Conservation (phyloP, 1,140 invertebrate genomes). For the Latrodectus geometricus region DNA sequence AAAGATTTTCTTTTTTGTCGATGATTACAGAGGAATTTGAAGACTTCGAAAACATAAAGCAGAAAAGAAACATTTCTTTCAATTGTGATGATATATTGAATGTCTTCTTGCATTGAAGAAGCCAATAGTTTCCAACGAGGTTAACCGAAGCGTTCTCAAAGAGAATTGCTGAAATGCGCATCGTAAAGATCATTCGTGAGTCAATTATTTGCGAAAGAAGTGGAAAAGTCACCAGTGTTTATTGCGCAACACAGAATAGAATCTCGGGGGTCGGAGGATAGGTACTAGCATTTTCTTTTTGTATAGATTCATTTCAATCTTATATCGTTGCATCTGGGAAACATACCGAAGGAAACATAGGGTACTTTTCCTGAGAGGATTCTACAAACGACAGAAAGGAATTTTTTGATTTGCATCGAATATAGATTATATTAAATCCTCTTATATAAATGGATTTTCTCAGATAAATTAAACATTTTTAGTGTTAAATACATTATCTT, state of each 20-base stretch:
- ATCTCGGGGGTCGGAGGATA: neutral
- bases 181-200: slow-evolving; percentile 54
- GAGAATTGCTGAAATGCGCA: slow-evolving; percentile 37
- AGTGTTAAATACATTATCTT: no score
- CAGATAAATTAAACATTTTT: no score
- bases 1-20: no score
- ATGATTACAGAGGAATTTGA: no score
- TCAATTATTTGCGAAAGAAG: slow-evolving; percentile 50
- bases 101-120: neutral
- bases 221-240: slow-evolving; percentile 51
- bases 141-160: slow-evolving; percentile 20
- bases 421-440: no score
- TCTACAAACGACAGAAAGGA: neutral
- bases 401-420: neutral
- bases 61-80: neutral
- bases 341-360: neutral
- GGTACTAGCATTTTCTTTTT: neutral
- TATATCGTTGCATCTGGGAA: neutral
- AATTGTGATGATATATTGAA: slow-evolving; percentile 1
- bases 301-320: neutral
- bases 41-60: no score
- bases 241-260: slow-evolving; percentile 29
- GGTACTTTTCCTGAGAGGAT: neutral
- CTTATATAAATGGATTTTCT: no score
- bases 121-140: slow-evolving; percentile 24